Conservation (phyloP, 2,888 invertebrate species). For the Eilema caniola region DNA sequence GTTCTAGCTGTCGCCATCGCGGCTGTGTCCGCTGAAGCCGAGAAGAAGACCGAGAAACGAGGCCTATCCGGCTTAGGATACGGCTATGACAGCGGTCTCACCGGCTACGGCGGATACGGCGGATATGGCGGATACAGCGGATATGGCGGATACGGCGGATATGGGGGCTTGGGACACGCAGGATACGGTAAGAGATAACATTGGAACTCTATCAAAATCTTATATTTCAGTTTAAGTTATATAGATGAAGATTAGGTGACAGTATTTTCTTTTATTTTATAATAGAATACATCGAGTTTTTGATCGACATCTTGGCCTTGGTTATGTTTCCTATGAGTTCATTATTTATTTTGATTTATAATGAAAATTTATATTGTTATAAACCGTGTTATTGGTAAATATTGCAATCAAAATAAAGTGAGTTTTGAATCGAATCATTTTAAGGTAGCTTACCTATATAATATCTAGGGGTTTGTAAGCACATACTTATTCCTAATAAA, state of each 20-base stretch:
- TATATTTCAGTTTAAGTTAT: too few relatives aligned
- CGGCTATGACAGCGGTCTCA: conserved; percentile 60
- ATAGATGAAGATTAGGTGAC: too few relatives aligned
- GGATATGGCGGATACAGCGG: conserved; percentile 57
- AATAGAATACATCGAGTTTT: too few relatives aligned
- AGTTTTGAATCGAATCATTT: neutral
- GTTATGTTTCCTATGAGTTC: too few relatives aligned
- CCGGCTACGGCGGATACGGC: conserved; percentile 61
- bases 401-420: neutral
- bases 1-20: conserved; percentile 72
- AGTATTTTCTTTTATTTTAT: too few relatives aligned
- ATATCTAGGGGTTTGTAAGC: neutral
- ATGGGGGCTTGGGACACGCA: conserved; percentile 36
- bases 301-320: too few relatives aligned
- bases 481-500: neutral
- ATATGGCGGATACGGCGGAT: conserved; percentile 56
- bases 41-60: conserved; percentile 83
- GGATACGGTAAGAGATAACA: conserved; percentile 36
- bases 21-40: conserved; percentile 78
- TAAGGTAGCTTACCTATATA: neutral
- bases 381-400: neutral
- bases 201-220: too few relatives aligned
- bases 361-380: too few relatives aligned
- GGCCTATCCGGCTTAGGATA: conserved; percentile 80
- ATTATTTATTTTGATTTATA: too few relatives aligned